Percentiles rank a stretch among this genome's conserved stretches.
phyloP scores from a whole-genome alignment of 2,797 vertebrate genomes.

The Phrynocephalus forsythii region DNA sequence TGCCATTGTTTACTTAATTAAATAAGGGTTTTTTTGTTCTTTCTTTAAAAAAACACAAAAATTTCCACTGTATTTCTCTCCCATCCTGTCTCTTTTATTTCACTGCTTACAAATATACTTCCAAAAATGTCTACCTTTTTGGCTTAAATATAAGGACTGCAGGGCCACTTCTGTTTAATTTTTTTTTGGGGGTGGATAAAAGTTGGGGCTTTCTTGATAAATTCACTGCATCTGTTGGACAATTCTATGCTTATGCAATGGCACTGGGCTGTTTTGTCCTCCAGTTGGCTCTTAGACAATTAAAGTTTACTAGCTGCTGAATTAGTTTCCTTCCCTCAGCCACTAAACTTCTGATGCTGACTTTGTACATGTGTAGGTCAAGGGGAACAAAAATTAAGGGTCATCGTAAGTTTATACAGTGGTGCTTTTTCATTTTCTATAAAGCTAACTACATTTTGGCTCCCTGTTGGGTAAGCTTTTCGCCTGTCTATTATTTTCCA shows the following conservation, averaged over 20 bases:
- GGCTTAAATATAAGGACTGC: slow-evolving; percentile 8
- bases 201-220: slow-evolving; percentile 9
- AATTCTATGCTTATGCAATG: slow-evolving; percentile 34
- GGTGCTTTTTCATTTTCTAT: slow-evolving; percentile 78
- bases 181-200: slow-evolving; percentile 12
- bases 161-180: background rate
- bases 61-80: background rate
- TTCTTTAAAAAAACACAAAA: too few species aligned
- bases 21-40: background rate
- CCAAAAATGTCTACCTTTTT: background rate
- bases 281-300: slow-evolving; percentile 34
- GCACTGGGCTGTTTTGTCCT: slow-evolving; percentile 44
- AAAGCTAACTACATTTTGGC: slow-evolving; percentile 75
- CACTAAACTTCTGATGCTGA: slow-evolving; percentile 69
- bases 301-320: slow-evolving; percentile 60
- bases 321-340: slow-evolving; percentile 73
- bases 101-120: slow-evolving; percentile 25
- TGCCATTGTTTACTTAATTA: background rate
- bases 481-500: slow-evolving; percentile 81
- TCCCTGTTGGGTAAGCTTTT: slow-evolving; percentile 76
- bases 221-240: slow-evolving; percentile 28
- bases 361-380: slow-evolving; percentile 73
- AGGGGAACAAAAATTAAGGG: slow-evolving; percentile 80
- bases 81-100: slow-evolving; percentile 16
- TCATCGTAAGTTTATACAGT: slow-evolving; percentile 79